A percentile compares a stretch with the other conserved stretches of the same genome.
Conservation (phyloP, 2,113 vertebrate species). For the Dipodomys merriami region DNA sequence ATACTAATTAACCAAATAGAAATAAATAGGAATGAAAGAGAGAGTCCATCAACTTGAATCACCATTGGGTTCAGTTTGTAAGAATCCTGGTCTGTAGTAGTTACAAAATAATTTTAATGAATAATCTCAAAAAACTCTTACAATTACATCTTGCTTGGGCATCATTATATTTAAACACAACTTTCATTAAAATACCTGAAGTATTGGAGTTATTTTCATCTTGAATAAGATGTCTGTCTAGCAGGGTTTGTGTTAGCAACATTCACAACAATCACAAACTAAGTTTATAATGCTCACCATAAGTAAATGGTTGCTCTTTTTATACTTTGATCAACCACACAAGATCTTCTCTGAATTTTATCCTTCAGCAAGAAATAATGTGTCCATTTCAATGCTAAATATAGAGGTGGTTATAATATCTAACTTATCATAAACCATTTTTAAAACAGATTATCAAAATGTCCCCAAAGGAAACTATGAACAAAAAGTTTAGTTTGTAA, state of each 20-base stretch:
- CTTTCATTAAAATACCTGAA: constrained; percentile 41
- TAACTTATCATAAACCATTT: constrained; percentile 49
- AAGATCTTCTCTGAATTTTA: constrained; percentile 66
- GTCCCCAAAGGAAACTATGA: constrained; percentile 53
- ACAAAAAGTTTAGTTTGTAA: constrained; percentile 55
- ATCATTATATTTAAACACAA: neutral
- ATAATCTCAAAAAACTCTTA: neutral
- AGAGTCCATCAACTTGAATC: neutral
- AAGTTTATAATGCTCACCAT: constrained; percentile 19
- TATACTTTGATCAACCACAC: neutral
- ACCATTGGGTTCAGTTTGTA: neutral
- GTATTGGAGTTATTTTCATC: neutral
- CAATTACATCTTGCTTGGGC: neutral
- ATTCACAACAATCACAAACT: constrained; percentile 26
- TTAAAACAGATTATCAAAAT: constrained; percentile 49
- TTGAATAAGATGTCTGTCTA: constrained; percentile 24
- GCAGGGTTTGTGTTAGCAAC: constrained; percentile 36
- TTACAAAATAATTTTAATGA: neutral
- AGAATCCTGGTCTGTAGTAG: neutral
- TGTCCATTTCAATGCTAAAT: constrained; percentile 57
- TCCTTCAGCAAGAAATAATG: constrained; percentile 44
- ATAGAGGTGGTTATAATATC: constrained; percentile 15
- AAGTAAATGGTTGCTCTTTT: constrained; percentile 61
- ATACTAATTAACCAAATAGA: neutral
- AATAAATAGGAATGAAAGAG: neutral